Conservation (phyloP, 1,140 invertebrate genomes). For the Ptiloglossa arizonensis region DNA sequence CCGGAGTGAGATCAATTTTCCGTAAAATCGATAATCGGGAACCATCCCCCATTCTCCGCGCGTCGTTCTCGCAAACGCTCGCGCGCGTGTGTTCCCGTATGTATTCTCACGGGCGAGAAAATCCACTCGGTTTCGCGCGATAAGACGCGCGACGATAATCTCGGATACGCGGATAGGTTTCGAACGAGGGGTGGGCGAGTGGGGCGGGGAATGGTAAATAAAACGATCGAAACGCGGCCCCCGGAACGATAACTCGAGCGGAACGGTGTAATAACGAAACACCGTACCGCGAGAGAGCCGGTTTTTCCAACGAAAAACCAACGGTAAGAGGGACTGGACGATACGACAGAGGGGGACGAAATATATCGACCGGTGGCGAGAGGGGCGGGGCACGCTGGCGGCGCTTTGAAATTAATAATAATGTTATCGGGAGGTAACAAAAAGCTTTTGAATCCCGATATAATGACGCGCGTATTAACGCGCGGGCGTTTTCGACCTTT, state of each 20-base stretch:
- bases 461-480: slow-evolving; percentile 54
- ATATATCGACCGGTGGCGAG: too few relatives aligned
- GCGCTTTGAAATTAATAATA: slow-evolving; percentile 56
- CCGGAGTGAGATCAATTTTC: too few relatives aligned
- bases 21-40: too few relatives aligned
- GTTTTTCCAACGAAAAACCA: slow-evolving; percentile 40
- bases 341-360: too few relatives aligned
- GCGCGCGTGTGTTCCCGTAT: too few relatives aligned
- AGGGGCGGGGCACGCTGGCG: background rate
- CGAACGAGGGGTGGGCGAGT: too few relatives aligned
- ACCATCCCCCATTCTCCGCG: too few relatives aligned
- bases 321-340: too few relatives aligned
- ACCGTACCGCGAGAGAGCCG: background rate
- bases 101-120: background rate
- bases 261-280: slow-evolving; percentile 36
- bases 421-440: slow-evolving; percentile 53
- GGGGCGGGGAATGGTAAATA: slow-evolving; percentile 39
- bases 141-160: slow-evolving; percentile 16
- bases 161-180: slow-evolving; percentile 30
- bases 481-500: slow-evolving; percentile 49
- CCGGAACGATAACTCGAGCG: slow-evolving; percentile 36
- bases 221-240: slow-evolving; percentile 37
- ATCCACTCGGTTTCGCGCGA: background rate
- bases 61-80: too few relatives aligned
- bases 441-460: slow-evolving; percentile 55